These are phyloP conservation scores for Syngnathus acus DNA, from an alignment of 2,797 vertebrate genomes.

Conservation along the genomic window DNA sequence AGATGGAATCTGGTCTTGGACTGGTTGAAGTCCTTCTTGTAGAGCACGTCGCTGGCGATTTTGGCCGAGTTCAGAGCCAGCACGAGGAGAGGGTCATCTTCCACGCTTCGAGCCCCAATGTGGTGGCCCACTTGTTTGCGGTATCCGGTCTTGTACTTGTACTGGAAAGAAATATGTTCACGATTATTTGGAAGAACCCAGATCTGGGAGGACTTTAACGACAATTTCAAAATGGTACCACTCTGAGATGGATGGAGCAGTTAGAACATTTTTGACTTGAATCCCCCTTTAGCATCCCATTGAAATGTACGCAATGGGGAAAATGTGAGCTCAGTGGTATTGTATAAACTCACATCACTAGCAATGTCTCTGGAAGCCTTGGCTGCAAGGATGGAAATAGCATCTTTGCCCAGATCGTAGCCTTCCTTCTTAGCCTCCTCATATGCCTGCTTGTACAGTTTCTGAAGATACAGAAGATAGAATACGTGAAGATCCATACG, in stretches of 20 bases:
- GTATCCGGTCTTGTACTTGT: constrained; percentile 74
- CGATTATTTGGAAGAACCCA: neutral
- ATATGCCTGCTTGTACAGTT: constrained; percentile 76
- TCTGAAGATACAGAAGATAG: constrained; percentile 24
- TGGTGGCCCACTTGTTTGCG: constrained; percentile 81
- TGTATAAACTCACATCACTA: constrained; percentile 33
- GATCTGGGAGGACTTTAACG: too few relatives aligned
- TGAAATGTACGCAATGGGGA: too few relatives aligned
- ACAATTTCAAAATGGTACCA: too few relatives aligned
- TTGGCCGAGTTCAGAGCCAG: constrained; percentile 82
- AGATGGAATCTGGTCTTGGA: constrained; percentile 71
- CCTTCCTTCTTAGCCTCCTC: constrained; percentile 82
- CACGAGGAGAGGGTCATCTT: constrained; percentile 85
- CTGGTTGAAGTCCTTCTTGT: constrained; percentile 79
- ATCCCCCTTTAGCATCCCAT: too few relatives aligned
- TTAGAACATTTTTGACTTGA: too few relatives aligned
- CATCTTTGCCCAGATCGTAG: constrained; percentile 78
- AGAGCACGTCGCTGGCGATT: constrained; percentile 77
- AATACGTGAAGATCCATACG: too few relatives aligned
- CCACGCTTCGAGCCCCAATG: constrained; percentile 77
- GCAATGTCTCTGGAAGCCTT: constrained; percentile 80
- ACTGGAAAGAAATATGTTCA: constrained; percentile 51
- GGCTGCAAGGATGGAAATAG: constrained; percentile 77
- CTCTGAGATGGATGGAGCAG: too few relatives aligned
- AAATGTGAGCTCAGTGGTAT: too few relatives aligned